Evolutionary conservation across 2,888 invertebrate genomes (phyloP).

Genomic region (Electrophaes corylata): DNA sequence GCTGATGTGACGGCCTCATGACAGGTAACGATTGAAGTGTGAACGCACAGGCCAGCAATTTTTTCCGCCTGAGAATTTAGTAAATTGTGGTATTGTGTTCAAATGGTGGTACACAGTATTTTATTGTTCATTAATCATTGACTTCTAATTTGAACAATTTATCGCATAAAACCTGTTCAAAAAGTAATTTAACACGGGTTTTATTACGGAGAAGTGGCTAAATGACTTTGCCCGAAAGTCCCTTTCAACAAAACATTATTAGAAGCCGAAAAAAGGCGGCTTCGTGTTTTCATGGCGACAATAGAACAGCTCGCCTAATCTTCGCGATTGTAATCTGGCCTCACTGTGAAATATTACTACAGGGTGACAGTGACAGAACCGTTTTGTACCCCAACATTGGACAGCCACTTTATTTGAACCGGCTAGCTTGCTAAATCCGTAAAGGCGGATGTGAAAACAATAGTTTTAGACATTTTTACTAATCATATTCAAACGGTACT

Average conservation of each 20-base stretch:
- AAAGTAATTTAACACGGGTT: slow-evolving; percentile 18
- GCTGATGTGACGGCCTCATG: slow-evolving; percentile 28
- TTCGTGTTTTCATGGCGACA: slow-evolving; percentile 42
- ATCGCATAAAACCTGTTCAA: slow-evolving; percentile 2
- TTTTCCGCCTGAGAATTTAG: slow-evolving; percentile 29
- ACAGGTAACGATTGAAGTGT: slow-evolving; percentile 28
- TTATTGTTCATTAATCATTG: slow-evolving; percentile 20
- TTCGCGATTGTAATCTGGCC: slow-evolving; percentile 39
- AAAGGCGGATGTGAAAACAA: slow-evolving; percentile 22
- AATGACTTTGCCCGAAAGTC: slow-evolving; percentile 28
- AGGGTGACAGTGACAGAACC: slow-evolving; percentile 43
- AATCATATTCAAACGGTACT: slow-evolving; percentile 3
- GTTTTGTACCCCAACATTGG: slow-evolving; percentile 43
- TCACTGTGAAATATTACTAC: slow-evolving; percentile 45
- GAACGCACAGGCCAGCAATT: slow-evolving; percentile 20
- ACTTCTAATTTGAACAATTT: slow-evolving; percentile 8
- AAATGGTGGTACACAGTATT: slow-evolving; percentile 9
- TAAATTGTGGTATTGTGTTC: slow-evolving; percentile 33
- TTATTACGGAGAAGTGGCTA: slow-evolving; percentile 15
- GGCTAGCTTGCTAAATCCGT: slow-evolving; percentile 36
- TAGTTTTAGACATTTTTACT: slow-evolving; percentile 24
- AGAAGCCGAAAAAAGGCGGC: slow-evolving; percentile 37
- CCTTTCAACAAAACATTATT: slow-evolving; percentile 33
- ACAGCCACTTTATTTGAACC: slow-evolving; percentile 39
- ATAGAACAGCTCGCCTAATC: slow-evolving; percentile 45